Evolutionary conservation across 2,113 vertebrate species (phyloP).

Genomic region (Pontoporia blainvillei): DNA sequence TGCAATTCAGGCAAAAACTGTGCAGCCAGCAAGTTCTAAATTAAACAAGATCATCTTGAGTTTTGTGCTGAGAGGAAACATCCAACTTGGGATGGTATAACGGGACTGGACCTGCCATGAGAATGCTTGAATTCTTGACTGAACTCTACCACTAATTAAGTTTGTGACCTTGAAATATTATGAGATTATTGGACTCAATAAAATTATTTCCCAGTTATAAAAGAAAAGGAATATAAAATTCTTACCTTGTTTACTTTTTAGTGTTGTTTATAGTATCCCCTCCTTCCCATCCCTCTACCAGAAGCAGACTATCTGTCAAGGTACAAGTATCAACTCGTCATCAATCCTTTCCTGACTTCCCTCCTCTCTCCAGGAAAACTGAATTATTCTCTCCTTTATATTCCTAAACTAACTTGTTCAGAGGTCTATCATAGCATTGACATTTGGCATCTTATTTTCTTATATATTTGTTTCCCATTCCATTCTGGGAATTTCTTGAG

Average conservation of each 20-base stretch:
- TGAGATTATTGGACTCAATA: too few relatives aligned
- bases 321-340: background rate
- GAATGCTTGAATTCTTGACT: background rate
- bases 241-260: background rate
- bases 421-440: background rate
- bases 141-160: background rate
- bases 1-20: background rate
- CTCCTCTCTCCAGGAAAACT: background rate
- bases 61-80: conserved; percentile 32
- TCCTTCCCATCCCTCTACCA: background rate
- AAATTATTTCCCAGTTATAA: background rate
- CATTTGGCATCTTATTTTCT: background rate
- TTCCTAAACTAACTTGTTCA: background rate
- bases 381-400: background rate
- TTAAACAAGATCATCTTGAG: conserved; percentile 20
- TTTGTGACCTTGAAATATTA: background rate
- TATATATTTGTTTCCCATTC: background rate
- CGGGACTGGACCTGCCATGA: background rate
- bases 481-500: background rate
- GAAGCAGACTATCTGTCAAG: background rate
- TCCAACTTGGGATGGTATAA: background rate
- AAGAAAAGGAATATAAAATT: background rate
- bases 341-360: background rate
- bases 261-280: background rate
- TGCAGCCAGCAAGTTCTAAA: conserved; percentile 48